phyloP scores from a whole-genome alignment of 2,888 invertebrate genomes.

The Leptopilina myrica region DNA sequence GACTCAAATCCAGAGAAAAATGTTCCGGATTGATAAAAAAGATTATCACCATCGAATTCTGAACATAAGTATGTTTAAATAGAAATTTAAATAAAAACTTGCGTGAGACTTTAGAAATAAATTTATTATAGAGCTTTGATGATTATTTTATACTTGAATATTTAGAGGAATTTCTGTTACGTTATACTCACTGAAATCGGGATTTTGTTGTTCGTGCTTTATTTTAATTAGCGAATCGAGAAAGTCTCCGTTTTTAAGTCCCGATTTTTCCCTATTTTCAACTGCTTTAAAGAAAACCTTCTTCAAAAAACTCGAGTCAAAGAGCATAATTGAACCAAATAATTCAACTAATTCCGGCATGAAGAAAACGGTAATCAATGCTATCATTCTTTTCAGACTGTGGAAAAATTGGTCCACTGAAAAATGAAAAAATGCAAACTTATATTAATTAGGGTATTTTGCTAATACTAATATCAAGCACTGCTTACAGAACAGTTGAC shows the following conservation, averaged over 20 bases:
- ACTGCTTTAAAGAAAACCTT: slow-evolving; percentile 70
- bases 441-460: too few species aligned
- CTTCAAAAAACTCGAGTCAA: slow-evolving; percentile 65
- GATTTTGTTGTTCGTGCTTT: slow-evolving; percentile 69
- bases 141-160: too few species aligned
- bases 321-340: slow-evolving; percentile 66
- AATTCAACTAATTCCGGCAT: slow-evolving; percentile 69
- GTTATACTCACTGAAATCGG: slow-evolving; percentile 66
- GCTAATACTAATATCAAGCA: too few species aligned
- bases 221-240: slow-evolving; percentile 69
- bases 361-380: slow-evolving; percentile 69
- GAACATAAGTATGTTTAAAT: not conserved
- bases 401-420: slow-evolving; percentile 61
- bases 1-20: slow-evolving; percentile 74
- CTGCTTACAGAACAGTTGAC: too few species aligned
- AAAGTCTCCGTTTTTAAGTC: slow-evolving; percentile 67
- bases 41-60: slow-evolving; percentile 71
- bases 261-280: slow-evolving; percentile 63
- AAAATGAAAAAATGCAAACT: too few species aligned
- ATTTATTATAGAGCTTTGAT: too few species aligned
- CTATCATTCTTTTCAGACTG: slow-evolving; percentile 70
- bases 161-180: too few species aligned
- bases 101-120: too few species aligned
- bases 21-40: slow-evolving; percentile 71
- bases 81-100: too few species aligned